Percentiles rank a stretch among this genome's conserved stretches.
phyloP scores from a whole-genome alignment of 2,888 invertebrate genomes.

The Dolomedes plantarius region DNA sequence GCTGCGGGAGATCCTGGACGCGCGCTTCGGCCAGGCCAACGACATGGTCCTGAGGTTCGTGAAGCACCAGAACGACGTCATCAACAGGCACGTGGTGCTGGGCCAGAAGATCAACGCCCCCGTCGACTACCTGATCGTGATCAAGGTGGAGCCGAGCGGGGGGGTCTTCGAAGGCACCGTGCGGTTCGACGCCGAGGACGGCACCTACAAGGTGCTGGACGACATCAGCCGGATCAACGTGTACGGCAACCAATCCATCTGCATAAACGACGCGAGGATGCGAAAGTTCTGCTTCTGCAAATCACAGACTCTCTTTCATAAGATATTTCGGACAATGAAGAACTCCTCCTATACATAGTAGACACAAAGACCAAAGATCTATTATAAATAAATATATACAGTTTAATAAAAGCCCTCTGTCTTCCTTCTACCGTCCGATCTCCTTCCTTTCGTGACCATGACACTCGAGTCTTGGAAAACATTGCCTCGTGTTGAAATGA shows the following conservation, averaged over 20 bases:
- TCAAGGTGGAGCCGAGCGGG: conserved; percentile 82
- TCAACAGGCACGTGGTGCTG: conserved; percentile 63
- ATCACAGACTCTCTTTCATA: conserved; percentile 45
- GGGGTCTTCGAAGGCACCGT: conserved; percentile 89
- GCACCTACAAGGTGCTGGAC: conserved; percentile 80
- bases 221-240: conserved; percentile 79
- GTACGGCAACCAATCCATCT: conserved; percentile 77
- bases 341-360: conserved; percentile 34
- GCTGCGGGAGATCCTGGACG: conserved; percentile 56
- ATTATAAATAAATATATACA: background rate
- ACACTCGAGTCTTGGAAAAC: too few species aligned
- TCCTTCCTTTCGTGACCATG: background rate
- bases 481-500: too few species aligned
- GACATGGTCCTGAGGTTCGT: conserved; percentile 68
- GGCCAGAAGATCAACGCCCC: conserved; percentile 69
- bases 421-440: background rate
- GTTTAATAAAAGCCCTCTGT: background rate
- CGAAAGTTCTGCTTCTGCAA: conserved; percentile 77
- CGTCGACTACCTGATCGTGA: conserved; percentile 81
- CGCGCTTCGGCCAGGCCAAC: conserved; percentile 68
- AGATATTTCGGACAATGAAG: conserved; percentile 54
- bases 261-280: conserved; percentile 75
- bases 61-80: conserved; percentile 68
- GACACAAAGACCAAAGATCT: background rate
- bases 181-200: conserved; percentile 76